Conservation (phyloP, 2,113 vertebrate species). For the Aptenodytes patagonicus region DNA sequence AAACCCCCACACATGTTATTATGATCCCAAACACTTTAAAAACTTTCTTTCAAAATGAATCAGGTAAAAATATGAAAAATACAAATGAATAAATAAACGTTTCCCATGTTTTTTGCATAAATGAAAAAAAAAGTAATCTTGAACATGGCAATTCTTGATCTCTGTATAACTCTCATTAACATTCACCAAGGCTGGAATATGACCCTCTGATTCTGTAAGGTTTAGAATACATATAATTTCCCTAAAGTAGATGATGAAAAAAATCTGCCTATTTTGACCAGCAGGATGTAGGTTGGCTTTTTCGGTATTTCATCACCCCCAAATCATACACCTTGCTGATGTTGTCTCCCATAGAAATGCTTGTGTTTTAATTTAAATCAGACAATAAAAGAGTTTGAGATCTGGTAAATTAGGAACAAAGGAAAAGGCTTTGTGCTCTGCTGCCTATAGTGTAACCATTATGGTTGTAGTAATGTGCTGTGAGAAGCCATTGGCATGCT, state of each 20-base stretch:
- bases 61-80: not conserved
- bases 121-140: not conserved
- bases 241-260: not conserved
- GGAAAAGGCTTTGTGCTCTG: conserved; percentile 44
- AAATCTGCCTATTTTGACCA: not conserved
- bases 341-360: not conserved
- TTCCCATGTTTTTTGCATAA: not conserved
- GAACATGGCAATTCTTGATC: not conserved
- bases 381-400: conserved; percentile 54
- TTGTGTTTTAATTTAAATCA: conserved; percentile 24
- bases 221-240: not conserved
- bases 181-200: conserved; percentile 7
- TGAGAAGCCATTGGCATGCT: conserved; percentile 64
- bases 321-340: conserved; percentile 11
- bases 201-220: conserved; percentile 1
- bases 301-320: not conserved
- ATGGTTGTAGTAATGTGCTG: conserved; percentile 60
- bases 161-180: conserved; percentile 11
- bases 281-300: not conserved
- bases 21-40: not conserved
- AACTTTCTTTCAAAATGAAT: not conserved
- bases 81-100: not conserved
- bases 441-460: conserved; percentile 46
- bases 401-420: conserved; percentile 71
- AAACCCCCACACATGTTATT: not conserved